Percentiles rank a stretch among this genome's conserved stretches.
phyloP scores from a whole-genome alignment of 37 sponge, comb jelly and placozoan genomes.

The Aphrocallistes beatrix region DNA sequence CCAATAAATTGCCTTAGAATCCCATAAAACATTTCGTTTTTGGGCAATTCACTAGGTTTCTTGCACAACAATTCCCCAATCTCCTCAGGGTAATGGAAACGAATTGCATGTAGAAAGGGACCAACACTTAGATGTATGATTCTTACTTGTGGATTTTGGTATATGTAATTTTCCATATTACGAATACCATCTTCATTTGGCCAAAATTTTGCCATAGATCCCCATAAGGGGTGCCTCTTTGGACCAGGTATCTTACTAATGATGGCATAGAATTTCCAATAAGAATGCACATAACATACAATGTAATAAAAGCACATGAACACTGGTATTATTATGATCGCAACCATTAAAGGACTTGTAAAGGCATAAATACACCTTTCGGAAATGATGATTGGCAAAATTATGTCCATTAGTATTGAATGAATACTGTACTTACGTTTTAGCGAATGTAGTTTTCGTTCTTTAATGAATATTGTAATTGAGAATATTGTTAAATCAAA shows the following conservation, averaged over 20 bases:
- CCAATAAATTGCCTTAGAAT: slow-evolving; percentile 30
- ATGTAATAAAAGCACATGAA: no score
- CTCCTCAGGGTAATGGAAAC: not conserved
- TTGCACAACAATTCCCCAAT: not conserved
- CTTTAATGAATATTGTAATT: no score
- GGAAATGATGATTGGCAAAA: no score
- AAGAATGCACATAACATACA: no score
- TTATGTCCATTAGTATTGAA: no score
- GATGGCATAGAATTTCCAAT: not conserved
- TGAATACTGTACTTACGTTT: no score
- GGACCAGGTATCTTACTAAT: slow-evolving; percentile 10
- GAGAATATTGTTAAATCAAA: no score
- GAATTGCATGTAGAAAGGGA: not conserved
- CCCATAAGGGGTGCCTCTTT: not conserved
- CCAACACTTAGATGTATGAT: not conserved
- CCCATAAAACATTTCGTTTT: not conserved
- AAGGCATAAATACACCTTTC: no score
- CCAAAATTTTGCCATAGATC: not conserved
- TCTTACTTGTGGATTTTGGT: not conserved
- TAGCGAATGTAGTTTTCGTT: no score
- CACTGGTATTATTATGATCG: no score
- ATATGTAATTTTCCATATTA: not conserved
- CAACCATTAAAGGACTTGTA: no score
- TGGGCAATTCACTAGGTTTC: not conserved
- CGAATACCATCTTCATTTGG: not conserved